Evolutionary conservation across 2,888 invertebrate species (phyloP), one percentile per base, ranked within the genome.

Genomic region (Dromius quadrimaculatus): DNA sequence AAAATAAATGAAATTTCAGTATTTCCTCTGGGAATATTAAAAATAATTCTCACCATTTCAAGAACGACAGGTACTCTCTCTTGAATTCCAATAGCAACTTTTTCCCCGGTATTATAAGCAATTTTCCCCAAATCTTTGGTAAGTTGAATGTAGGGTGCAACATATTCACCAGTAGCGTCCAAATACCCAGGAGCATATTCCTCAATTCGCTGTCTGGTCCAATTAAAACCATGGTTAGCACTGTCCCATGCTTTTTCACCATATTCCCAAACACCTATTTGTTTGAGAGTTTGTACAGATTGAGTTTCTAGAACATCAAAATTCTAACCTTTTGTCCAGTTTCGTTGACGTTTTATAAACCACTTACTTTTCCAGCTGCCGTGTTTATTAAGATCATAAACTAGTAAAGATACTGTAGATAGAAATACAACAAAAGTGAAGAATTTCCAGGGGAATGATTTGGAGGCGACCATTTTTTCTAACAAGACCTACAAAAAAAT

Each of bases 351-450:
- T 15, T 20, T n/a, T 20, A 22, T 5, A 32, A 61, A 38, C 64
- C 41, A 84, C 85, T 86, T 82, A 90, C 90, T 87, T 76, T 89
- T 87, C 83, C 92, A 91, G 72, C 90, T 89, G 70, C 87, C 87
- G 76, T 88, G 86, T 73, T 84, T 85, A 32, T 87, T 86, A 20
- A 89, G 87, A 82, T 93, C 92, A 75, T 88, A 89, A 32, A 85
- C 83, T 68, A 92, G 81, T 70, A 89, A 81, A 43, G 87, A 87
- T 72, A 84, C 87, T 73, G 90, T 87, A 72, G 87, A 79, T 22
- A 87, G 77, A 72, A 90, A 76, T 66, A 91, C 77, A 73, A 91
- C 79, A 78, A 91, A 83, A 78, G 87, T 87, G 71, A 89, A 87
- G 78, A 87, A 85, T 76, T 87, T 84, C 88, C 89, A 90, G 75